Conservation (phyloP, 2,888 invertebrate genomes). For the Pomacea canaliculata region DNA sequence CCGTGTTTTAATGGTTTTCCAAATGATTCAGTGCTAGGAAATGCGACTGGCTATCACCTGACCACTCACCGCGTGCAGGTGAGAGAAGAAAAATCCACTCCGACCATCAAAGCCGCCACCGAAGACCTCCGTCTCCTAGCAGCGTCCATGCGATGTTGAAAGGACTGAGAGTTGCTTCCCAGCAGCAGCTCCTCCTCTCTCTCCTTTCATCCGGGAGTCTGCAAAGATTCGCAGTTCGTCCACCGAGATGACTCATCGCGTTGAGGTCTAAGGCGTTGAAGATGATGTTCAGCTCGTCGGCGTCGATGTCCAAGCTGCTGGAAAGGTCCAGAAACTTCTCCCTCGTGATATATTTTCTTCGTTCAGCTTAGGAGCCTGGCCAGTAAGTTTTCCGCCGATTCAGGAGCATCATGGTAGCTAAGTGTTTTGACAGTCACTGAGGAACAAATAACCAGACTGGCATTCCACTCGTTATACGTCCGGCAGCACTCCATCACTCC, state of each 20-base stretch:
- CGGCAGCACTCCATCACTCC: too few relatives aligned
- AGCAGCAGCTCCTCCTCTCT: constrained; percentile 3
- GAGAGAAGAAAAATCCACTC: constrained; percentile 15
- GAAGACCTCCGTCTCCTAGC: constrained; percentile 19
- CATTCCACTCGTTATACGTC: too few relatives aligned
- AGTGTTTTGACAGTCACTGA: too few relatives aligned
- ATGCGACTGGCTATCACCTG: too few relatives aligned
- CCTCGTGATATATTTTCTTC: constrained; percentile 11
- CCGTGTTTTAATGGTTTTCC: too few relatives aligned
- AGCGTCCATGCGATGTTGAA: constrained; percentile 4
- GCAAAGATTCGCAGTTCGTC: constrained; percentile 34
- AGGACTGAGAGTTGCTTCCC: not conserved
- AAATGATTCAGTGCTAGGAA: too few relatives aligned
- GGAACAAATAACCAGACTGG: too few relatives aligned
- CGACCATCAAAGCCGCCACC: constrained; percentile 16
- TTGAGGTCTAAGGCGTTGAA: constrained; percentile 54
- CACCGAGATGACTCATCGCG: constrained; percentile 51
- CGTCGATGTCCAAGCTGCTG: constrained; percentile 43
- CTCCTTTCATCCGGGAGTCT: constrained; percentile 10
- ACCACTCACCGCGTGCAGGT: constrained; percentile 5
- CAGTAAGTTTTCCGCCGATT: constrained; percentile 9
- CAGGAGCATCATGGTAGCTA: not conserved
- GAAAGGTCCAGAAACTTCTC: constrained; percentile 33
- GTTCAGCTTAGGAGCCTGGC: constrained; percentile 14
- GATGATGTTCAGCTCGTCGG: constrained; percentile 52